Evolutionary conservation across 1,140 invertebrate genomes (phyloP), one percentile per base, ranked within the genome.

Genomic region (Drosophila sucinea): DNA sequence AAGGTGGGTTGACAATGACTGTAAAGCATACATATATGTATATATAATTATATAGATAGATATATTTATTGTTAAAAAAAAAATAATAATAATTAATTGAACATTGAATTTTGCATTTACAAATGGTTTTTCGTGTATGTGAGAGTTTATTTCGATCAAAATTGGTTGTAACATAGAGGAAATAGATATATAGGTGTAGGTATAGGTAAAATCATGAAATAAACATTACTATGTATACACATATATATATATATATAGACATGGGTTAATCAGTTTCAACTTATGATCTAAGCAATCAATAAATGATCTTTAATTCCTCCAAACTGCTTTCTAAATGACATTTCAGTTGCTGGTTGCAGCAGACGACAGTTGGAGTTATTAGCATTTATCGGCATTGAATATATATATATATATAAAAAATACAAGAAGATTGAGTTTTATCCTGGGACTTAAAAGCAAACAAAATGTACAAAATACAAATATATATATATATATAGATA

Each of bases 391-490:
- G 44, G 44, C 64, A 60, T 60, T 65, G 77, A 71, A 77, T 38
- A 70, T 62, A 67, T 63, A 65, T 60, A 77, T 70, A 85, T 73
- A 81, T 81, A 81, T 86, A 86, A 82, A 86, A 64, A 62, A 62
- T 68, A 75, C 56, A 70, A 61, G 75, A 76, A 70, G 47, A 75
- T 66, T 79, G 67, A 72, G 64, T 61, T 67, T 64, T 51, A 51
- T 51, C 55, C 62, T 67, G 73, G 57, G 70, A 79, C 81, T 85
- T 86, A 85, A 86, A 85, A 85, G 23, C 60, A 70, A 81, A 77
- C 63, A 84, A 83, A 84, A 86, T 84, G 51, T 76, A 84, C 81
- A 84, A 86, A 84, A 78, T 85, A 84, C 62, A 84, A 74, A 65
- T 60, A 64, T 69, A 68, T 73, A 70, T 73, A 79, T 79, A 51